Conservation (phyloP, 2,113 vertebrate species). For the Chamaea fasciata region DNA sequence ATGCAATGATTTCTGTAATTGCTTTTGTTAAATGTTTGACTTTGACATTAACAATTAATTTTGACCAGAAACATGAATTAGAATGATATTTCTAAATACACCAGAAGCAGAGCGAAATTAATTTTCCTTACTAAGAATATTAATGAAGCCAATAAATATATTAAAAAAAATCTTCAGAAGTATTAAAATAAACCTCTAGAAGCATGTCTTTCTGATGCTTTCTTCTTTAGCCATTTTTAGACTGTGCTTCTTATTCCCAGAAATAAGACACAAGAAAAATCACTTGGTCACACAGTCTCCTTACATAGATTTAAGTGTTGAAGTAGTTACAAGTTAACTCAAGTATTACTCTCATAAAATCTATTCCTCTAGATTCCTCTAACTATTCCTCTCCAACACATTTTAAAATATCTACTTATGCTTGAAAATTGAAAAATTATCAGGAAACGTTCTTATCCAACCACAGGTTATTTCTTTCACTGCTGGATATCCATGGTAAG, state of each 20-base stretch:
- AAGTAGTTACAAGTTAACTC: constrained; percentile 4
- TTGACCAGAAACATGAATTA: not conserved
- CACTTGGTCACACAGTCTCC: not conserved
- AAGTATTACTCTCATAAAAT: constrained; percentile 62
- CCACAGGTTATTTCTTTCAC: constrained; percentile 77
- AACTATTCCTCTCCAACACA: constrained; percentile 69
- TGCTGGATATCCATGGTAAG: constrained; percentile 62
- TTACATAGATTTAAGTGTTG: constrained; percentile 14
- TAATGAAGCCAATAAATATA: not conserved
- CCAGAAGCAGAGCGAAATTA: not conserved
- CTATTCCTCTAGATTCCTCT: not conserved
- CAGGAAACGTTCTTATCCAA: constrained; percentile 72
- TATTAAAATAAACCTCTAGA: not conserved
- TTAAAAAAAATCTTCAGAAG: not conserved
- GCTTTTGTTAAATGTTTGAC: not conserved
- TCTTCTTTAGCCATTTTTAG: not conserved
- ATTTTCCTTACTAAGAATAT: not conserved
- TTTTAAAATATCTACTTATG: constrained; percentile 75
- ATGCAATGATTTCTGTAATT: not conserved
- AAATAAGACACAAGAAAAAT: not conserved
- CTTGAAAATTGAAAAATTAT: constrained; percentile 88
- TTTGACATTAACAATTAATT: not conserved
- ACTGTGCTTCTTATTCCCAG: not conserved
- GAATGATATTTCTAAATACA: not conserved
- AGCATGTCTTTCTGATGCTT: not conserved